A percentile compares a stretch with the other conserved stretches of the same genome.
phyloP scores from a whole-genome alignment of 2,797 vertebrate species.

The Amniataba percoides region DNA sequence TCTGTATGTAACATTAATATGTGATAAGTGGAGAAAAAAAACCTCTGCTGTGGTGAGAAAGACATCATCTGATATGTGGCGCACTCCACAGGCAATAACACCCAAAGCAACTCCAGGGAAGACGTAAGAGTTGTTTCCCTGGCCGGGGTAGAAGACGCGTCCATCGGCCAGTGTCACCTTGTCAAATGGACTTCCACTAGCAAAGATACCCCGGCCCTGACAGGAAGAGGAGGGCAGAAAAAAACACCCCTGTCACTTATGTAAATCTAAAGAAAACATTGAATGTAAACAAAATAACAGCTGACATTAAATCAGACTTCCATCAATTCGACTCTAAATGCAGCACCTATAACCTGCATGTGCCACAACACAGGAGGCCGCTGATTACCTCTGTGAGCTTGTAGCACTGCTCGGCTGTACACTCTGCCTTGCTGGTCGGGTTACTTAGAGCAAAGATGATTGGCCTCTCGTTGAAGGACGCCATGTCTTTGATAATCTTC shows the following conservation, averaged over 20 bases:
- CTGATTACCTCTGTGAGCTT: slow-evolving; percentile 89
- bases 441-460: slow-evolving; percentile 98
- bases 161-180: slow-evolving; percentile 92
- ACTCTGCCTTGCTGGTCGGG: slow-evolving; percentile 98
- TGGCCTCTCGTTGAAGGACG: slow-evolving; percentile 92
- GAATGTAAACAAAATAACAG: background rate
- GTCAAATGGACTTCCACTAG: slow-evolving; percentile 95
- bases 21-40: background rate
- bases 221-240: background rate
- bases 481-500: slow-evolving; percentile 95
- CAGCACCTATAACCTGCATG: background rate
- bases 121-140: slow-evolving; percentile 98
- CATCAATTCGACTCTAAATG: background rate
- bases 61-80: slow-evolving; percentile 95
- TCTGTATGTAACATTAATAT: background rate
- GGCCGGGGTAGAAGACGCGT: slow-evolving; percentile 94
- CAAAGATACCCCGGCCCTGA: slow-evolving; percentile 96
- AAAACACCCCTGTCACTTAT: background rate
- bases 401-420: slow-evolving; percentile 98
- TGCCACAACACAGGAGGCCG: background rate
- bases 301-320: background rate
- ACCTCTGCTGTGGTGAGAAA: slow-evolving; percentile 98
- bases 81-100: slow-evolving; percentile 91
- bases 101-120: slow-evolving; percentile 97
- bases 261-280: background rate